Percentiles rank a stretch among this genome's conserved stretches.
phyloP scores from a whole-genome alignment of 2,113 vertebrate species.

The Theropithecus gelada region DNA sequence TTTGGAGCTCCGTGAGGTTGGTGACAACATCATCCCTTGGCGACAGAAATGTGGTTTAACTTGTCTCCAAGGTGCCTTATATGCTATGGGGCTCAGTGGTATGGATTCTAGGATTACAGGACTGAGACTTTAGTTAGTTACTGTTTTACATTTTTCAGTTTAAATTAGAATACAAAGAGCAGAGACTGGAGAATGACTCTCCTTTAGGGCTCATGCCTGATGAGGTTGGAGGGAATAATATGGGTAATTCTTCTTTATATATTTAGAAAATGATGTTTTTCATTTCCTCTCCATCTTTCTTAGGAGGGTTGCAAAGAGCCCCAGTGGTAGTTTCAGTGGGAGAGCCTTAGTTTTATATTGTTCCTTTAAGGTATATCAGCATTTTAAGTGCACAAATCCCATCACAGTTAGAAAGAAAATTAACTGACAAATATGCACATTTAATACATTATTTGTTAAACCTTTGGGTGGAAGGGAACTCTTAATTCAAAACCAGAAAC shows the following conservation, averaged over 20 bases:
- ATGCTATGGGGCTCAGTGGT: rapidly evolving
- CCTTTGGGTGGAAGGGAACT: neutral
- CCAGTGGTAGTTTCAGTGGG: rapidly evolving
- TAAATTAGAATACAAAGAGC: neutral
- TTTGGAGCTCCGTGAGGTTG: rapidly evolving
- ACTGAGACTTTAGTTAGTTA: neutral
- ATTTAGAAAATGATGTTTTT: neutral
- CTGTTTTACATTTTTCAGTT: neutral
- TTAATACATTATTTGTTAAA: neutral
- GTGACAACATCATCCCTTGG: rapidly evolving
- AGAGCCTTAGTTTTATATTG: neutral
- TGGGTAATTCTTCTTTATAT: neutral
- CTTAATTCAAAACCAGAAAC: neutral
- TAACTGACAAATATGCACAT: neutral
- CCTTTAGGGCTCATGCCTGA: neutral
- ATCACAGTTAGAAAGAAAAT: neutral
- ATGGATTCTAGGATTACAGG: neutral
- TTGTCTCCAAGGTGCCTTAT: neutral
- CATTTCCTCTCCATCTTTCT: neutral
- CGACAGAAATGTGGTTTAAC: rapidly evolving
- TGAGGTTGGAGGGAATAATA: no score
- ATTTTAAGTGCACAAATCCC: neutral
- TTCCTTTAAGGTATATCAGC: neutral
- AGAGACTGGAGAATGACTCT: neutral
- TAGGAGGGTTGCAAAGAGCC: neutral